Evolutionary conservation across 2,797 vertebrate genomes (phyloP).

Genomic region (Lagorchestes hirsutus): DNA sequence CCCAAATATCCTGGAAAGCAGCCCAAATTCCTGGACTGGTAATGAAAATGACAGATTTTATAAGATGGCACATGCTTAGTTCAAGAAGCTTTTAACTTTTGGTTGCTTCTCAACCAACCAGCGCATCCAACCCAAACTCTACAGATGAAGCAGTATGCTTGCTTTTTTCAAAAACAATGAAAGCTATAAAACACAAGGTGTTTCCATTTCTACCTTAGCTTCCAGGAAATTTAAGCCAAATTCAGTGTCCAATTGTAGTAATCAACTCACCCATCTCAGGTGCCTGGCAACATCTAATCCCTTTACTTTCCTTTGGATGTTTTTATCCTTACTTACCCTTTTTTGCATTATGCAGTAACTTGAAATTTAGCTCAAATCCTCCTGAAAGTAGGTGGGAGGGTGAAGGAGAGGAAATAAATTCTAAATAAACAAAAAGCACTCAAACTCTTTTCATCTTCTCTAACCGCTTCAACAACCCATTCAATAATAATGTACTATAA

Average conservation of each 20-base stretch:
- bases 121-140: slow-evolving; percentile 1
- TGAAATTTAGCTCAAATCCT: background rate
- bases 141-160: background rate
- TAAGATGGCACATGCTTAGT: background rate
- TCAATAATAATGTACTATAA: background rate
- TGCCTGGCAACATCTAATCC: background rate
- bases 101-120: slow-evolving; percentile 24
- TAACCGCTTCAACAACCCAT: background rate
- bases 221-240: background rate
- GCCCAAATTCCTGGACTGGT: slow-evolving; percentile 6
- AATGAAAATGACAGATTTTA: background rate
- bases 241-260: background rate
- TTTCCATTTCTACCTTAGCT: background rate
- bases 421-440: background rate
- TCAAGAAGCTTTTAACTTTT: background rate
- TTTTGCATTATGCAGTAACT: background rate
- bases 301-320: background rate
- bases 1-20: slow-evolving; percentile 8
- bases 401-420: background rate
- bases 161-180: slow-evolving; percentile 10
- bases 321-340: background rate
- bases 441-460: background rate
- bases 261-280: background rate
- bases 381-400: background rate
- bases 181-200: background rate